These are phyloP conservation scores for Micropterix aruncella DNA, from an alignment of 2,888 invertebrate genomes.

Conservation along the genomic window DNA sequence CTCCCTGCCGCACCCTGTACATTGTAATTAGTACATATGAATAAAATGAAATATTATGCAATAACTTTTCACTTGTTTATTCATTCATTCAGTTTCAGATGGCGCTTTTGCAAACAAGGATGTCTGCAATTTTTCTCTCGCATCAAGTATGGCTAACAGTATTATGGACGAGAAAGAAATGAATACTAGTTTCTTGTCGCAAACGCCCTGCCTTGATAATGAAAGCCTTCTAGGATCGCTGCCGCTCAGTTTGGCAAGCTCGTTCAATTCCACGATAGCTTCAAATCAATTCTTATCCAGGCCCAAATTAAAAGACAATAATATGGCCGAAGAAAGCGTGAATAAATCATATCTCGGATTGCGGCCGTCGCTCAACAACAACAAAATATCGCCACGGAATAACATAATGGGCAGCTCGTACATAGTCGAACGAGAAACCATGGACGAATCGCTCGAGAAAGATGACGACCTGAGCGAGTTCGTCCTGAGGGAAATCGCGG, in stretches of 20 bases:
- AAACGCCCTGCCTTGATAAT: slow-evolving; percentile 33
- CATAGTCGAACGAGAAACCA: slow-evolving; percentile 32
- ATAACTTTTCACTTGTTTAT: too few species aligned
- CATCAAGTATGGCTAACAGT: slow-evolving; percentile 36
- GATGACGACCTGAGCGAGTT: slow-evolving; percentile 24
- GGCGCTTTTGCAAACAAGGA: not conserved
- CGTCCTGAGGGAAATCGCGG: slow-evolving; percentile 19
- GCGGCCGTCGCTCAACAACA: not conserved
- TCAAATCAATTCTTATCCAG: not conserved
- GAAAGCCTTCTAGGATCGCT: slow-evolving; percentile 33
- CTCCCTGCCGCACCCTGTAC: too few species aligned
- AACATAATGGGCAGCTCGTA: slow-evolving; percentile 4
- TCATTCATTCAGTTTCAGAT: not conserved
- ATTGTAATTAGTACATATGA: too few species aligned
- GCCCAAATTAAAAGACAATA: slow-evolving; percentile 6
- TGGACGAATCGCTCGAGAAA: slow-evolving; percentile 23
- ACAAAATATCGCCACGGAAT: slow-evolving; percentile 3
- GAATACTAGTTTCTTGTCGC: slow-evolving; percentile 37
- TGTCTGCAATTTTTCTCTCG: slow-evolving; percentile 16
- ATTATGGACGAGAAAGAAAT: slow-evolving; percentile 38
- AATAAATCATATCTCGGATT: not conserved
- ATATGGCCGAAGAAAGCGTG: slow-evolving; percentile 9
- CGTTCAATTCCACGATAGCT: slow-evolving; percentile 23
- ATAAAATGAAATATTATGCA: too few species aligned
- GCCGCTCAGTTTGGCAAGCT: slow-evolving; percentile 32